Percentiles rank a stretch among this genome's conserved stretches.
These are phyloP conservation scores for Peribatodes rhomboidaria DNA, from an alignment of 2,888 invertebrate species.

Conservation along the genomic window DNA sequence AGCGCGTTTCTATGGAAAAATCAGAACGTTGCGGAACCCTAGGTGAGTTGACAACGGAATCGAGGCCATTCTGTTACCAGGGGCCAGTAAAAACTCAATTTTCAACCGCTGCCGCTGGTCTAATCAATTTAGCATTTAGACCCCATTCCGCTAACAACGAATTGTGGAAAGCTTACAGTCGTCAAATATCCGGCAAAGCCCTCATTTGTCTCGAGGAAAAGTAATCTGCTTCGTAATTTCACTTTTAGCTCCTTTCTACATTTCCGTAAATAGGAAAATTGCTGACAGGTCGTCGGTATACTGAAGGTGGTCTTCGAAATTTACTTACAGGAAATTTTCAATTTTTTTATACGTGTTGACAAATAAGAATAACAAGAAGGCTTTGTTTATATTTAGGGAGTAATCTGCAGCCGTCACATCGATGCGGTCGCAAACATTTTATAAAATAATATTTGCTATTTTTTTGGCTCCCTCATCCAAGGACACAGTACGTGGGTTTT, in stretches of 20 bases:
- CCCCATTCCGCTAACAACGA: slow-evolving; percentile 7
- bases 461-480: too few relatives aligned
- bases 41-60: neutral
- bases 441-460: too few relatives aligned
- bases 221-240: slow-evolving; percentile 8
- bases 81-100: too few relatives aligned
- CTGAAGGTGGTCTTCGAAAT: neutral
- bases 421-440: too few relatives aligned
- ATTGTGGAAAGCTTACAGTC: slow-evolving; percentile 7
- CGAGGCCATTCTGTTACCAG: too few relatives aligned
- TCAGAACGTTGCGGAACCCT: neutral
- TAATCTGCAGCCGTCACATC: neutral
- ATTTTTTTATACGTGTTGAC: neutral
- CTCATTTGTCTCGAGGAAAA: slow-evolving; percentile 12
- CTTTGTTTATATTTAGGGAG: too few relatives aligned
- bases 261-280: slow-evolving; percentile 3
- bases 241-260: slow-evolving; percentile 1
- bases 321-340: neutral
- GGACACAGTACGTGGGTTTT: too few relatives aligned
- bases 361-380: too few relatives aligned
- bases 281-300: neutral
- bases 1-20: too few relatives aligned
- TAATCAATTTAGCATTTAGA: neutral
- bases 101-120: neutral
- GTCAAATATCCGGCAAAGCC: slow-evolving; percentile 4